phyloP scores from a whole-genome alignment of 2,797 vertebrate genomes.

The Distichodus sexfasciatus region DNA sequence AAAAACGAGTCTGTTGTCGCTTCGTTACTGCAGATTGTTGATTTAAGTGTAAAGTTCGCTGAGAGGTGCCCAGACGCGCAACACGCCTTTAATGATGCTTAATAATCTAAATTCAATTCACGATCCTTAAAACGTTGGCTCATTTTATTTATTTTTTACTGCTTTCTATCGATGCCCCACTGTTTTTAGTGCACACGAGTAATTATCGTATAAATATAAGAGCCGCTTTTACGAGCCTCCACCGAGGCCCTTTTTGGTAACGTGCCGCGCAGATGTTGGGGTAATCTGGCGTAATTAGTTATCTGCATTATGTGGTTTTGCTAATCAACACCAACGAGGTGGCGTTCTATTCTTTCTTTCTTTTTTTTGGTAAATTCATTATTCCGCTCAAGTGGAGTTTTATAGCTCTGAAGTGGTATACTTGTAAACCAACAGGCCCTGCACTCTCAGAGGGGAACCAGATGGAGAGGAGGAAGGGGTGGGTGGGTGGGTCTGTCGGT shows the following conservation, averaged over 20 bases:
- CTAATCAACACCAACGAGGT: slow-evolving; percentile 60
- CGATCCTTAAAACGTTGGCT: slow-evolving; percentile 20
- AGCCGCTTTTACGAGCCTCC: slow-evolving; percentile 51
- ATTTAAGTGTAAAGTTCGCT: not conserved
- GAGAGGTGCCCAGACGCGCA: not conserved
- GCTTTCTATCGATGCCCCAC: slow-evolving; percentile 37
- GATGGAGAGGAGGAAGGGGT: slow-evolving; percentile 46
- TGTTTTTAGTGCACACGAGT: slow-evolving; percentile 54
- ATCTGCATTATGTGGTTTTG: slow-evolving; percentile 53
- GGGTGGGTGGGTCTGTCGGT: no score
- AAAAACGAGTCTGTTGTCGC: not conserved
- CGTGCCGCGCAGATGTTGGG: slow-evolving; percentile 57
- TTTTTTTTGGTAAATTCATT: slow-evolving; percentile 51
- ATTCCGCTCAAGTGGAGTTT: slow-evolving; percentile 62
- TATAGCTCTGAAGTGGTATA: slow-evolving; percentile 61
- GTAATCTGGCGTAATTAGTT: slow-evolving; percentile 59
- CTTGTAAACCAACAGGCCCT: slow-evolving; percentile 53
- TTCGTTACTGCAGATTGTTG: not conserved
- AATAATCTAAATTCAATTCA: slow-evolving; percentile 24
- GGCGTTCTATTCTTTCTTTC: slow-evolving; percentile 46
- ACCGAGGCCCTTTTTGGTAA: slow-evolving; percentile 53
- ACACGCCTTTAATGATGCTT: slow-evolving; percentile 15
- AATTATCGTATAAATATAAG: slow-evolving; percentile 59
- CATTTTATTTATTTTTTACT: slow-evolving; percentile 45
- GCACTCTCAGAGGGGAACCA: slow-evolving; percentile 41